Evolutionary conservation across 2,797 vertebrate species (phyloP).

Genomic region (Clarias laeviceps): DNA sequence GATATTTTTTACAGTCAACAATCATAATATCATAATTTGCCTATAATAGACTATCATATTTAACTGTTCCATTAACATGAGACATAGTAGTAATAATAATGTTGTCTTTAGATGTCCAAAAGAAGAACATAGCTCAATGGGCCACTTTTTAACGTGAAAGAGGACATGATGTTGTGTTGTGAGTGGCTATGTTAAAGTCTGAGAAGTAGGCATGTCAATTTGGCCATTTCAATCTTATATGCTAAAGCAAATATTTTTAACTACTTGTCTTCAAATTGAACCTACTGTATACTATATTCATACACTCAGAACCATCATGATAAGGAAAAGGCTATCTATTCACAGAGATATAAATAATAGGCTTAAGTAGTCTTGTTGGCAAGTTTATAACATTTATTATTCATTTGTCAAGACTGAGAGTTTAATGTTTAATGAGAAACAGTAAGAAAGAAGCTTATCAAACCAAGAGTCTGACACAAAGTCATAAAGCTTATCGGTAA

Average conservation of each 20-base stretch:
- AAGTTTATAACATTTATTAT: not conserved
- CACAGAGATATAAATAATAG: not conserved
- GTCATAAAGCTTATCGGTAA: not conserved
- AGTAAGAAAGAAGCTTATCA: not conserved
- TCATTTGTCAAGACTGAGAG: not conserved
- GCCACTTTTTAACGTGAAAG: not conserved
- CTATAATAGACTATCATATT: not conserved
- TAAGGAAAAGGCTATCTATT: not conserved
- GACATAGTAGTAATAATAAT: not conserved
- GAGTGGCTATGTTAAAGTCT: not conserved
- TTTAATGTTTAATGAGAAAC: not conserved
- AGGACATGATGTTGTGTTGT: not conserved
- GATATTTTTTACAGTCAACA: not conserved
- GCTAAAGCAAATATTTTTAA: not conserved
- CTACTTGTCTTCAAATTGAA: not conserved
- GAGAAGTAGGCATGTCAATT: not conserved
- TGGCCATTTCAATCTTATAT: not conserved
- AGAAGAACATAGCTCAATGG: not conserved
- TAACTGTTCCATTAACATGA: not conserved
- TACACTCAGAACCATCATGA: not conserved
- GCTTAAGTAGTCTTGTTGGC: not conserved
- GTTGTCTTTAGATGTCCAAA: not conserved
- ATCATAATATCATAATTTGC: not conserved
- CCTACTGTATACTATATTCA: slow-evolving; percentile 6
- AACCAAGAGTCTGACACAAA: not conserved